phyloP scores from a whole-genome alignment of 1,140 invertebrate species.

The Metopolophium dirhodum region DNA sequence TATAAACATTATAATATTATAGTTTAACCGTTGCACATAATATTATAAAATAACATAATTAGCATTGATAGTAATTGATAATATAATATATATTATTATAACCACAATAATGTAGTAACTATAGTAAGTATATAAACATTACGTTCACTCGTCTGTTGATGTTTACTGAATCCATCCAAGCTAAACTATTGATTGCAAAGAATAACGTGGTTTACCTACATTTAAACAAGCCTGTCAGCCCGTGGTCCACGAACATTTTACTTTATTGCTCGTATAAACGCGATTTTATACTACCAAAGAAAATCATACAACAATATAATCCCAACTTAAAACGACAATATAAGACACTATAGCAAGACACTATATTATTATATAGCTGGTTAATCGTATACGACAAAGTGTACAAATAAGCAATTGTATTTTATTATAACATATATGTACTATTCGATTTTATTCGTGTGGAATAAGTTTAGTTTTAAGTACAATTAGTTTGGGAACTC shows the following conservation, averaged over 20 bases:
- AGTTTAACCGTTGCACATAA: neutral
- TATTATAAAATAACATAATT: neutral
- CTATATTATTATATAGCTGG: neutral
- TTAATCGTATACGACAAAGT: neutral
- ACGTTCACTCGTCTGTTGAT: neutral
- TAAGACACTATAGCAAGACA: slow-evolving; percentile 3
- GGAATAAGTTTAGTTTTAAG: neutral
- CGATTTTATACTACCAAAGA: neutral
- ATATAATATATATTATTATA: too few species aligned
- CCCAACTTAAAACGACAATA: neutral
- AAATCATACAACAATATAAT: slow-evolving; percentile 14
- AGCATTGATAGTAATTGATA: neutral
- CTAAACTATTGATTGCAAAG: neutral
- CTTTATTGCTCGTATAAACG: slow-evolving; percentile 17
- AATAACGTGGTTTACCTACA: neutral
- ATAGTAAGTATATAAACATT: neutral
- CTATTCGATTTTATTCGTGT: neutral
- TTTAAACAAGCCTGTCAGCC: neutral
- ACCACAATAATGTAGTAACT: too few species aligned
- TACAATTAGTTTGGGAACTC: neutral
- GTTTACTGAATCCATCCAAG: neutral
- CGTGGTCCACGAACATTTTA: neutral
- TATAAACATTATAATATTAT: neutral
- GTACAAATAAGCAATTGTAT: neutral
- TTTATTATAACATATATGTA: neutral